Evolutionary conservation across 1,140 invertebrate species (phyloP).

Genomic region (Drosophila tani): DNA sequence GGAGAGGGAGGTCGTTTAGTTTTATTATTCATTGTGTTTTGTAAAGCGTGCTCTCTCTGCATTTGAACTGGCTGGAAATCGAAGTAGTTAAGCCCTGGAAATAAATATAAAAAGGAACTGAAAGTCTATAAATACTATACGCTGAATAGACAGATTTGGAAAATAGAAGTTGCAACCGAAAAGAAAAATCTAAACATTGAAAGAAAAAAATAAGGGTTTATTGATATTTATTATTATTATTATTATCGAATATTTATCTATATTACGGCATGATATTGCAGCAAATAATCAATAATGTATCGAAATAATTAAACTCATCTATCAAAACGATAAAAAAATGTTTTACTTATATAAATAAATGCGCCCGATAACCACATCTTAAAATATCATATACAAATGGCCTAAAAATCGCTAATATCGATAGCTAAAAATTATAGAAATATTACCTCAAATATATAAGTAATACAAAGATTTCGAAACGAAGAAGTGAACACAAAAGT

Average conservation of each 20-base stretch:
- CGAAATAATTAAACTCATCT: no score
- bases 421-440: no score
- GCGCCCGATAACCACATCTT: no score
- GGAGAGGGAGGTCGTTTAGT: neutral
- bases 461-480: neutral
- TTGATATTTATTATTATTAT: no score
- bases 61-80: neutral
- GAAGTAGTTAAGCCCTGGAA: neutral
- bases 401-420: no score
- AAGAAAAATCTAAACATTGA: neutral
- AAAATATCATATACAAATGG: no score
- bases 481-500: neutral
- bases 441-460: neutral
- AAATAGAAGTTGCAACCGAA: neutral
- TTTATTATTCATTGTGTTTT: constrained; percentile 36
- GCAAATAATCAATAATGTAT: no score
- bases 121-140: constrained; percentile 1
- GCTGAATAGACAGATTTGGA: constrained; percentile 2
- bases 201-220: no score
- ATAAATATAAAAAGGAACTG: neutral
- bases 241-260: neutral
- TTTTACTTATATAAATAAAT: no score
- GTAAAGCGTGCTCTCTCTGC: neutral
- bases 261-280: neutral
- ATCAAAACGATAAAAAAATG: no score